These are phyloP conservation scores for Antennarius maculatus DNA, from an alignment of 2,797 vertebrate genomes.

Conservation along the genomic window DNA sequence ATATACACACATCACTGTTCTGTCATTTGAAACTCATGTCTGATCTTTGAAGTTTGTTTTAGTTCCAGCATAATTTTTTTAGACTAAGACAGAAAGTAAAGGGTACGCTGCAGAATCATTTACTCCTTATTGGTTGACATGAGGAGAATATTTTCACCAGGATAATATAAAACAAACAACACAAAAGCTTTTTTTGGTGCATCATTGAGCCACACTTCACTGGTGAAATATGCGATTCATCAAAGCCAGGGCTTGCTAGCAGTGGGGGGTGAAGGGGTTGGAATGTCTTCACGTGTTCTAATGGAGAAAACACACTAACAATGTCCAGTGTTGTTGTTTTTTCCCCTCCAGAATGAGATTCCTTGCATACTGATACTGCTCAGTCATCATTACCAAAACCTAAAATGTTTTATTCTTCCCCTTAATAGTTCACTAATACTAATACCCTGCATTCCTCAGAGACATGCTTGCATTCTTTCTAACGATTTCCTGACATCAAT, in stretches of 20 bases:
- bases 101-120: too few species aligned
- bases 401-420: constrained; percentile 30
- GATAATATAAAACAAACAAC: constrained; percentile 1
- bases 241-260: constrained; percentile 47
- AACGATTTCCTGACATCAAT: constrained; percentile 28
- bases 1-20: constrained; percentile 50
- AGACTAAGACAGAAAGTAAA: background rate
- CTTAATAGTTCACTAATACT: constrained; percentile 54
- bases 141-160: constrained; percentile 4
- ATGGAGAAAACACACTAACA: constrained; percentile 55
- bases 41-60: constrained; percentile 42
- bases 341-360: constrained; percentile 54
- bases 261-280: constrained; percentile 54
- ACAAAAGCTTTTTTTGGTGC: constrained; percentile 34
- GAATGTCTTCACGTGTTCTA: constrained; percentile 66
- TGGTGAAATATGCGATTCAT: constrained; percentile 57
- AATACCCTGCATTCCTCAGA: constrained; percentile 30
- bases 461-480: constrained; percentile 17
- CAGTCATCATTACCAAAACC: constrained; percentile 40
- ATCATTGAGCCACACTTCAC: constrained; percentile 51
- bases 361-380: constrained; percentile 63
- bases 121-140: background rate
- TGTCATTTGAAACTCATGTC: constrained; percentile 12
- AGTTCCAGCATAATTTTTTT: too few species aligned
- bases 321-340: constrained; percentile 67